Evolutionary conservation across 2,888 invertebrate genomes (phyloP).

Genomic region (Gnatocerus cornutus): DNA sequence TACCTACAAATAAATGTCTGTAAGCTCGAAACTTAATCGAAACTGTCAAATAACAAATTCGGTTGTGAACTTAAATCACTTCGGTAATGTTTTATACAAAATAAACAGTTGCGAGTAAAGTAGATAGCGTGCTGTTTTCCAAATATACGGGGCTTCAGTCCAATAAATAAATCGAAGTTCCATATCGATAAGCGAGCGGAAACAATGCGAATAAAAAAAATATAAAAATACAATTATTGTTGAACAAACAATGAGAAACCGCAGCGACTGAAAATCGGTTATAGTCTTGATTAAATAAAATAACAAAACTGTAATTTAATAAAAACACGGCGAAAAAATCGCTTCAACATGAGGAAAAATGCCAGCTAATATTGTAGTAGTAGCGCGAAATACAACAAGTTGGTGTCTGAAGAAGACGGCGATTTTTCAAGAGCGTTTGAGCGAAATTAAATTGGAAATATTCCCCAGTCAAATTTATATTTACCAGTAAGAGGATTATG

Average conservation of each 20-base stretch:
- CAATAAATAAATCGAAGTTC: background rate
- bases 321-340: background rate
- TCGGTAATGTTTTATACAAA: conserved; percentile 3
- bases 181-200: background rate
- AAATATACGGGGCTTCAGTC: background rate
- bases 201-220: background rate
- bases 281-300: conserved; percentile 1
- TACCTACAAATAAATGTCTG: background rate
- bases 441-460: conserved; percentile 37
- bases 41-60: conserved; percentile 4
- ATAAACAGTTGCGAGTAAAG: background rate
- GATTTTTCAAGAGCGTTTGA: conserved; percentile 32
- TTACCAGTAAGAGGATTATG: conserved; percentile 34
- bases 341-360: too few relatives aligned
- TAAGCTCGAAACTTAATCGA: conserved; percentile 1
- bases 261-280: background rate
- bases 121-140: background rate
- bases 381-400: too few relatives aligned
- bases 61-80: background rate
- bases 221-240: conserved; percentile 9
- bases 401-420: background rate
- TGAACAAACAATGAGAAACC: background rate
- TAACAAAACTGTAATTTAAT: background rate
- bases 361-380: too few relatives aligned
- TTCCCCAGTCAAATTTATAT: conserved; percentile 28